A percentile compares a stretch with the other conserved stretches of the same genome.
phyloP scores from a whole-genome alignment of 2,797 vertebrate genomes.

The Chiloscyllium punctatum region DNA sequence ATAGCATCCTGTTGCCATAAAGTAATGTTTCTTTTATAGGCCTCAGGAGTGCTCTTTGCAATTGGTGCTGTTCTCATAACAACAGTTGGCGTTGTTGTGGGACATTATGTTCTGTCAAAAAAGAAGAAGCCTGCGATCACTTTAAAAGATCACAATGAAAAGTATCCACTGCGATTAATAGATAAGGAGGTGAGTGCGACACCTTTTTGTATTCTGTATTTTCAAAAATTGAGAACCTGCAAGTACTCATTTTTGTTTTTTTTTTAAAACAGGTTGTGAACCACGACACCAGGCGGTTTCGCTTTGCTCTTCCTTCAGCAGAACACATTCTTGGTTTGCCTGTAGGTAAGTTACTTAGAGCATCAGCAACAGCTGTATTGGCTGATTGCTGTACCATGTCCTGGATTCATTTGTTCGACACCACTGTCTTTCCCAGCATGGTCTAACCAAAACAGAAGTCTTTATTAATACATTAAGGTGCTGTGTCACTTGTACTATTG shows the following conservation, averaged over 20 bases:
- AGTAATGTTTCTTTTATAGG: slow-evolving; percentile 47
- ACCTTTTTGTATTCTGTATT: not conserved
- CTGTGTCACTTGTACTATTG: not conserved
- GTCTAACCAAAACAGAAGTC: not conserved
- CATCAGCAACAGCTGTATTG: not conserved
- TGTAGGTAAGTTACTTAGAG: slow-evolving; percentile 51
- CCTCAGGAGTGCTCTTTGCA: slow-evolving; percentile 51
- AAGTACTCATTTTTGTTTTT: not conserved
- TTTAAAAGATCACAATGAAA: slow-evolving; percentile 57
- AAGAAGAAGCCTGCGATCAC: slow-evolving; percentile 52
- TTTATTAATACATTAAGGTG: not conserved
- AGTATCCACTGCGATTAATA: slow-evolving; percentile 58
- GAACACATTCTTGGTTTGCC: slow-evolving; percentile 60
- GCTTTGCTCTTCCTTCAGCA: slow-evolving; percentile 58
- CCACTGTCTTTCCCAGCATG: not conserved
- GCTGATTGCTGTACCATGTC: not conserved
- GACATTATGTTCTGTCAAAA: slow-evolving; percentile 51
- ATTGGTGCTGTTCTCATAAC: slow-evolving; percentile 56
- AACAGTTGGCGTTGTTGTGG: slow-evolving; percentile 52
- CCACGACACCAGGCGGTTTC: slow-evolving; percentile 60
- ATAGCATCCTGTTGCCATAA: not conserved
- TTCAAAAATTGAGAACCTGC: not conserved
- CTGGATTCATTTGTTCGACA: not conserved
- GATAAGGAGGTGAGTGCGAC: slow-evolving; percentile 55
- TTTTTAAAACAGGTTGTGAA: slow-evolving; percentile 52